Conservation (phyloP, 2,113 vertebrate species). For the Cebidichthys violaceus region DNA sequence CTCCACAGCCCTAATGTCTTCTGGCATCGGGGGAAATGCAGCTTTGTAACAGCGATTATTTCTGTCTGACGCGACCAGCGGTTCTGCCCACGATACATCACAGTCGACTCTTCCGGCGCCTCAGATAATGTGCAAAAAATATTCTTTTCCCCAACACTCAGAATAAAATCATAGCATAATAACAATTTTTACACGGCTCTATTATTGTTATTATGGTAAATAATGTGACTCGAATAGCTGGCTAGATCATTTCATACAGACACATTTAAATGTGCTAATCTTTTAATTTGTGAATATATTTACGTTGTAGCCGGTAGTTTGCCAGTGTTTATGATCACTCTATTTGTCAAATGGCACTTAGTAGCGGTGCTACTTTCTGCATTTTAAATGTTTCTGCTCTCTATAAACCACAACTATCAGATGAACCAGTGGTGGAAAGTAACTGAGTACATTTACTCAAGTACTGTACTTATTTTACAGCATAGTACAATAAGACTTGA, state of each 20-base stretch:
- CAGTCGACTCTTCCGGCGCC: neutral
- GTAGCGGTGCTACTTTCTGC: neutral
- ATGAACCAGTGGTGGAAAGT: neutral
- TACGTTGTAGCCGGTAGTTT: too few relatives aligned
- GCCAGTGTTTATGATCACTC: neutral
- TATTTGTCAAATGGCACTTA: neutral
- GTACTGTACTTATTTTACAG: neutral
- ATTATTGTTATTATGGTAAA: neutral
- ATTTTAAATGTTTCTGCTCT: neutral
- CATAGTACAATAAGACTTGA: neutral
- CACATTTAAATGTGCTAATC: too few relatives aligned
- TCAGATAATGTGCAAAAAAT: neutral
- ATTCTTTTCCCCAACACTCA: neutral
- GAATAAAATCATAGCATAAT: neutral
- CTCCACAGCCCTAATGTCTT: neutral
- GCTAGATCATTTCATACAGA: neutral
- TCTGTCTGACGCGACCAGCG: neutral
- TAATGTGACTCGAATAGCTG: neutral
- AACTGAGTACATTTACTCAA: too few relatives aligned
- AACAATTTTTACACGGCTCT: neutral
- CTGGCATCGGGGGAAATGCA: neutral
- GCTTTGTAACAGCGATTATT: neutral
- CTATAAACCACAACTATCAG: neutral
- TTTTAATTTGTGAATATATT: neutral
- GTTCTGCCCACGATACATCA: neutral